These are phyloP conservation scores for Drosophila kepulauana DNA, from an alignment of 1,140 invertebrate species.

Conservation along the genomic window DNA sequence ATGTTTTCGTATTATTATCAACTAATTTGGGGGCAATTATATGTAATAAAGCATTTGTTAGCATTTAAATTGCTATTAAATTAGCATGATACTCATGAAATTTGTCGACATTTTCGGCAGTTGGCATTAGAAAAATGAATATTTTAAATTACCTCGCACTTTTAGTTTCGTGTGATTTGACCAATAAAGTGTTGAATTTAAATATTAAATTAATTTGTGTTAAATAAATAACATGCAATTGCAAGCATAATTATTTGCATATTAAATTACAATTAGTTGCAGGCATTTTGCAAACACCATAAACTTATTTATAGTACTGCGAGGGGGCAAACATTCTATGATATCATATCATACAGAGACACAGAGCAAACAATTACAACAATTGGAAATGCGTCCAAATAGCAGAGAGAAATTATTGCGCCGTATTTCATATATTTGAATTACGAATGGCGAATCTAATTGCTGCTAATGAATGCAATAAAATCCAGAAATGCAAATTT, in stretches of 20 bases:
- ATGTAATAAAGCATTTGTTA: background rate
- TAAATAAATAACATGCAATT: slow-evolving; percentile 42
- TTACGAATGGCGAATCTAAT: slow-evolving; percentile 38
- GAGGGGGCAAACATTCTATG: slow-evolving; percentile 5
- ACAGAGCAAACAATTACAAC: slow-evolving; percentile 32
- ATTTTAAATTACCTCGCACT: background rate
- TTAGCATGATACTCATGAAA: background rate
- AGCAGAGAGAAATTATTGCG: slow-evolving; percentile 38
- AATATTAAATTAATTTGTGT: slow-evolving; percentile 32
- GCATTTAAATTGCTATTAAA: background rate
- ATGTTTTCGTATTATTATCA: background rate
- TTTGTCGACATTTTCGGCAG: background rate
- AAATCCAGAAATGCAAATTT: slow-evolving; percentile 52
- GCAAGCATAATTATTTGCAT: slow-evolving; percentile 63
- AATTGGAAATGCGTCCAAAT: slow-evolving; percentile 25
- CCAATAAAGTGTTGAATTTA: slow-evolving; percentile 14
- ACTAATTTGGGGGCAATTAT: slow-evolving; percentile 16
- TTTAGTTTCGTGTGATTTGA: slow-evolving; percentile 1
- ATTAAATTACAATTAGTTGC: slow-evolving; percentile 66
- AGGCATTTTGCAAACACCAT: slow-evolving; percentile 13
- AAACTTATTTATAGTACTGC: background rate
- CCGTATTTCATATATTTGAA: slow-evolving; percentile 34
- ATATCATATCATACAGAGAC: slow-evolving; percentile 26
- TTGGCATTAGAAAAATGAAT: background rate
- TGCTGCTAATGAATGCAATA: slow-evolving; percentile 57